Percentiles rank a stretch among this genome's conserved stretches.
Conservation (phyloP, 1,140 invertebrate species). For the Drosophila virilis region DNA sequence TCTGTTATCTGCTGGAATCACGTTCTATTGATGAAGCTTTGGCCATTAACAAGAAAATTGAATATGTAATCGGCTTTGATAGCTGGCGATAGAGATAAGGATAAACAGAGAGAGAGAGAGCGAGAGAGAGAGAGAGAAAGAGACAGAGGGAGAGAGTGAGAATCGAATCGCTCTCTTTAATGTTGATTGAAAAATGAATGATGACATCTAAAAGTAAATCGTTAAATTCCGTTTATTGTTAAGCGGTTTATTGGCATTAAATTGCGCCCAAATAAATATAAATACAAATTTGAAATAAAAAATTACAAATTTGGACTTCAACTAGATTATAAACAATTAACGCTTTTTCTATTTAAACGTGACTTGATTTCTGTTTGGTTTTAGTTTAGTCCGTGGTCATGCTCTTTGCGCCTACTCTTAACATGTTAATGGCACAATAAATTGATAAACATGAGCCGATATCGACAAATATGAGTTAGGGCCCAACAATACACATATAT, state of each 20-base stretch:
- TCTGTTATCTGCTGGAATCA: no score
- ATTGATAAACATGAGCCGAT: slow-evolving; percentile 40
- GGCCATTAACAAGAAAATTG: not conserved
- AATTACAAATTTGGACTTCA: not conserved
- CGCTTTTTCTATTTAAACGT: no score
- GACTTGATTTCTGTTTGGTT: no score
- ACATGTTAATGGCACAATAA: slow-evolving; percentile 34
- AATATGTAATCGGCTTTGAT: slow-evolving; percentile 6
- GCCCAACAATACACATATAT: slow-evolving; percentile 45
- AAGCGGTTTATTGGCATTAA: not conserved
- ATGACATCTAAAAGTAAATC: slow-evolving; percentile 23
- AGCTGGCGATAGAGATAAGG: not conserved
- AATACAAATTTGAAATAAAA: not conserved
- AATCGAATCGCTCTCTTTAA: not conserved
- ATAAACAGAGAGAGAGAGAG: not conserved
- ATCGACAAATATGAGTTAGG: slow-evolving; percentile 17
- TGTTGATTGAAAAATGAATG: slow-evolving; percentile 14
- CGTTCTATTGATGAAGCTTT: not conserved
- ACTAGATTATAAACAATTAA: no score
- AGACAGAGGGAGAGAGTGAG: no score
- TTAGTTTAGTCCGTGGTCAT: not conserved
- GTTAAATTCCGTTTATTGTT: not conserved
- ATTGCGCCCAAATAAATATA: not conserved
- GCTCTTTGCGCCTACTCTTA: slow-evolving; percentile 23
- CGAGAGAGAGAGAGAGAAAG: not conserved